phyloP scores from a whole-genome alignment of 2,797 vertebrate genomes.

The Tinamus major region DNA sequence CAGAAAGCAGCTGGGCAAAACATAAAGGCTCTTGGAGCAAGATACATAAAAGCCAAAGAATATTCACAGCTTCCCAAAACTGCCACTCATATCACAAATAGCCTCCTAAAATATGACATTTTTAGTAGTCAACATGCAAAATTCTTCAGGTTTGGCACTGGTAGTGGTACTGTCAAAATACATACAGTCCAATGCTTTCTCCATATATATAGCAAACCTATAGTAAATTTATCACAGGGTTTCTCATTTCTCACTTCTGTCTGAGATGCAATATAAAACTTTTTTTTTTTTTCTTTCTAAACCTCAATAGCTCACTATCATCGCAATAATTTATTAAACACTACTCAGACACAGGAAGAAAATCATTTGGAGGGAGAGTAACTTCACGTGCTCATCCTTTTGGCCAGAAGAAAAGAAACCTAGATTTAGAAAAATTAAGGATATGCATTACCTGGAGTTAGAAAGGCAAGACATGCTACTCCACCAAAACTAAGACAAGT shows the following conservation, averaged over 20 bases:
- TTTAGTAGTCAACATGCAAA: neutral
- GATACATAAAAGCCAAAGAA: neutral
- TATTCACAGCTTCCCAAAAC: neutral
- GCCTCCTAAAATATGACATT: neutral
- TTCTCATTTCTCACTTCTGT: neutral
- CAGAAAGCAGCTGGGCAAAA: neutral
- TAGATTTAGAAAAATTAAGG: neutral
- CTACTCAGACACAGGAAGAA: neutral
- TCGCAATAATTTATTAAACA: neutral
- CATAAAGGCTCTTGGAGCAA: neutral
- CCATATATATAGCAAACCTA: neutral
- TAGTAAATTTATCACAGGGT: fast-evolving
- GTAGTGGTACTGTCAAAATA: neutral
- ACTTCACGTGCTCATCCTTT: neutral
- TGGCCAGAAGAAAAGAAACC: neutral
- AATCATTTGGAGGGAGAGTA: neutral
- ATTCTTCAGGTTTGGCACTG: neutral
- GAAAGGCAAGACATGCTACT: neutral
- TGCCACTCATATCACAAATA: neutral
- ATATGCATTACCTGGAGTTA: neutral
- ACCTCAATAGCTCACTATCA: neutral
- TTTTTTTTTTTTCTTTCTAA: neutral
- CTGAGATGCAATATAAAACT: too few species aligned
- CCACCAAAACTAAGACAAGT: neutral
- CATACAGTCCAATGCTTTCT: neutral